Base-by-base conservation (phyloP, 92 coral and sea anemone genomes). In the Siderastrea siderea region DNA sequence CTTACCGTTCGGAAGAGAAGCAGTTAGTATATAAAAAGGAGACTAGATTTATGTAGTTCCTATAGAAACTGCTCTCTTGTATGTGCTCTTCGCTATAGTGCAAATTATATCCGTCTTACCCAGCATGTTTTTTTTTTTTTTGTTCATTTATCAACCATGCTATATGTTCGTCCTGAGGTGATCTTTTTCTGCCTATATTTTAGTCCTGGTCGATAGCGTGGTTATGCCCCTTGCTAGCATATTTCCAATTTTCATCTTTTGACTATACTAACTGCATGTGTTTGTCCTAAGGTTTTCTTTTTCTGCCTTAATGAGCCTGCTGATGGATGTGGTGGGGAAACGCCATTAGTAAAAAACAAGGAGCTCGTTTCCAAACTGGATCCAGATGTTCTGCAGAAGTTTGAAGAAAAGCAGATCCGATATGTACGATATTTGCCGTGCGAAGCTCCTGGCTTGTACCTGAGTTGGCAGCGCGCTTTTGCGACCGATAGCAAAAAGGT, bases 301-400 rank as follows among this genome's bases (percentile, higher is more conserved):
- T 86, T 63, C 63, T 90, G 93, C 71, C 58, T 84, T 12, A 53
- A 53, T 60, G 83, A 82, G 60, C 74, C 93, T 72, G 80, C 79
- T 43, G 90, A 86, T 43, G 86, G 74, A 2, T 93, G 96, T 62
- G 91, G 96, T 11, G 96, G 93, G 2, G 91, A 90, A 79, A 90
- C 93, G 6, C 85, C 96, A 4, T 43, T 93, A 2, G 83, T 84
- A 19, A 86, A 80, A 74, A 86, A 86, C 78, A 81, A 88, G 9
- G 86, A 93, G 14, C 63, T 93, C 26, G 50, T 85, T 65, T 74
- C 85, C 15, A 80, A 65, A 12, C 65, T 90, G 38, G 94, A 93
- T 50, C 87, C 91, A 10, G 72, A 74, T n/a, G 86, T 93, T 26
- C 67, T 87, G 17, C 69, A 51, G 17, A 93, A 90, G 51, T 69